phyloP scores from a whole-genome alignment of 2,113 vertebrate species.

The Macrotus californicus region DNA sequence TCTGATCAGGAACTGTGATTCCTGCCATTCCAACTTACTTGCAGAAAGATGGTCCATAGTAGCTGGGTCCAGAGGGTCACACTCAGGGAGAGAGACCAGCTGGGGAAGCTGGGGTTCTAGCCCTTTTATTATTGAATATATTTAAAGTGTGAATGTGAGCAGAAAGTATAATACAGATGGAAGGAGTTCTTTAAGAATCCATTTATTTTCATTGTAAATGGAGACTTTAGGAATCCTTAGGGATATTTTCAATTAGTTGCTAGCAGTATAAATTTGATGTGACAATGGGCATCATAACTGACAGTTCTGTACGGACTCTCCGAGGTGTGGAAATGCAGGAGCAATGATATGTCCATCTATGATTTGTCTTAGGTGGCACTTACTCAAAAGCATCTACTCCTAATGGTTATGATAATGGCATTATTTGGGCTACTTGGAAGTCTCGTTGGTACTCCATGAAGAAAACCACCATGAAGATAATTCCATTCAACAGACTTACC shows the following conservation, averaged over 20 bases:
- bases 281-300: neutral
- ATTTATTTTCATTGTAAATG: neutral
- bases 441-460: slow-evolving; percentile 95
- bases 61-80: neutral
- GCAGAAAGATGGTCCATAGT: neutral
- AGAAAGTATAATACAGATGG: neutral
- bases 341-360: neutral
- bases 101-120: neutral
- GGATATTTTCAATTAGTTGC: neutral
- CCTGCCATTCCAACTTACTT: neutral
- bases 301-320: neutral
- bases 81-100: neutral
- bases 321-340: neutral
- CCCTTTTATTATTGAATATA: neutral
- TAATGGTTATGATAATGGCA: slow-evolving; percentile 88
- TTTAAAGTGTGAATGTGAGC: neutral
- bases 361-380: slow-evolving; percentile 82
- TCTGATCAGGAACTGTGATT: neutral
- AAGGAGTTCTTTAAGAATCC: neutral
- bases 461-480: slow-evolving; percentile 94
- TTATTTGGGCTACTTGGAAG: slow-evolving; percentile 95
- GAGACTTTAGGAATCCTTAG: neutral
- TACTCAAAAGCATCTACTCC: slow-evolving; percentile 85
- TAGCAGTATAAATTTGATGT: neutral
- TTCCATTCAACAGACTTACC: slow-evolving; percentile 86